Evolutionary conservation across 2,888 invertebrate genomes (phyloP), one percentile per base, ranked within the genome.

Genomic region (Heliconius sara): DNA sequence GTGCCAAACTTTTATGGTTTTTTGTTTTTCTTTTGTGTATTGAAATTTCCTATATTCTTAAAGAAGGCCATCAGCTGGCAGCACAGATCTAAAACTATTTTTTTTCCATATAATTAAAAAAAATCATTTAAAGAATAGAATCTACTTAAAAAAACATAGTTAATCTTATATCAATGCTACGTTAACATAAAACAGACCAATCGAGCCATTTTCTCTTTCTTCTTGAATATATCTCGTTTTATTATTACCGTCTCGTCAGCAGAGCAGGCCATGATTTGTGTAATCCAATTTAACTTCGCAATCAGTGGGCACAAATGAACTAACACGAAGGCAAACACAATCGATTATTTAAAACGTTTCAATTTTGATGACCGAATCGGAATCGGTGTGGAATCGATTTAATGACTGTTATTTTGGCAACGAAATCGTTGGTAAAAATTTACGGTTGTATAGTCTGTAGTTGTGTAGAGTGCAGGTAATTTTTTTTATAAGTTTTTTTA

Each of bases 261-360:
- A 39, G 43, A 30, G 47, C 75, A 47, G 47, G 65, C 89, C 88
- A 90, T 92, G 90, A 93, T 93, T 93, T 88, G 88, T 89, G 92
- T 94, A 92, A 94, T 93, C 93, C 92, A 92, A 94, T 94, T 93
- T 93, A 91, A 91, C 90, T 91, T 92, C 89, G 92, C 95, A 94
- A 95, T 95, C 95, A 94, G 91, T 90, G 94, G 90, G 89, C 90
- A 90, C 92, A 91, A 92, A 90, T 92, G 91, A 88, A 91, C 92
- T 94, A 94, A 94, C 93, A 94, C 84, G 86, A 87, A 89, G 83
- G 91, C 92, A 93, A 94, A 94, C 93, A 92, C 87, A 86, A 93
- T 93, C 92, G 92, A 93, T 93, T 93, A 93, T 92, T 89, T 80
- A 81, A 80, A 89, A 89, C 89, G 89, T 90, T 89, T 90, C 88